Percentiles rank a stretch among this genome's conserved stretches.
These are phyloP conservation scores for Phallusia fumigata DNA, from an alignment of 23 tunicate species.

Conservation along the genomic window DNA sequence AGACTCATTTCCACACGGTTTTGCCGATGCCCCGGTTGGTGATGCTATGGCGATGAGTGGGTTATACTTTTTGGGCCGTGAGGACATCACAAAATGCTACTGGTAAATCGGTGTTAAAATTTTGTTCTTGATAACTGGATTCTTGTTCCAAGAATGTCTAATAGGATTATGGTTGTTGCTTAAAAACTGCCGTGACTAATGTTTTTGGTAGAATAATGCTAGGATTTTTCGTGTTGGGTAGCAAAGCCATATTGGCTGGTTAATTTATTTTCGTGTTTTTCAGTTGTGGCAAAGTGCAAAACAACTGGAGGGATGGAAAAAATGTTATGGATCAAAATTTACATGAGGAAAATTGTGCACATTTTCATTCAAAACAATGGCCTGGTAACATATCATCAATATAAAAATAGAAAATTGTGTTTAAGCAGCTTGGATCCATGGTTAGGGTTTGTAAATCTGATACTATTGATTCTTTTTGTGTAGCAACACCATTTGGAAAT, in stretches of 20 bases:
- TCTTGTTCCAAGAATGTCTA: no score
- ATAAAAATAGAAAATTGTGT: no score
- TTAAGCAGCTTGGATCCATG: no score
- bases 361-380: neutral
- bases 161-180: no score
- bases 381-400: no score
- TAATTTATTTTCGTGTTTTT: neutral
- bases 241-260: no score
- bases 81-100: neutral
- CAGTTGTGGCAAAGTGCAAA: slow-evolving; percentile 7
- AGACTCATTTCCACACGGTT: neutral
- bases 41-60: slow-evolving; percentile 6
- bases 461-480: no score
- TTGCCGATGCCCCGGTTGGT: neutral
- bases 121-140: neutral
- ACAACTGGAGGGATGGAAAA: neutral
- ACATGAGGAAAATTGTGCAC: neutral
- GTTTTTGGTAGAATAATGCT: no score
- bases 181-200: no score
- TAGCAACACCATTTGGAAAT: no score
- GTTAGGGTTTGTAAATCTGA: no score
- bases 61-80: neutral
- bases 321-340: neutral
- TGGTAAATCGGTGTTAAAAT: neutral
- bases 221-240: neutral